A percentile compares a stretch with the other conserved stretches of the same genome.
Conservation (phyloP, 1,140 invertebrate species). For the Akabosia matsudoensis region DNA sequence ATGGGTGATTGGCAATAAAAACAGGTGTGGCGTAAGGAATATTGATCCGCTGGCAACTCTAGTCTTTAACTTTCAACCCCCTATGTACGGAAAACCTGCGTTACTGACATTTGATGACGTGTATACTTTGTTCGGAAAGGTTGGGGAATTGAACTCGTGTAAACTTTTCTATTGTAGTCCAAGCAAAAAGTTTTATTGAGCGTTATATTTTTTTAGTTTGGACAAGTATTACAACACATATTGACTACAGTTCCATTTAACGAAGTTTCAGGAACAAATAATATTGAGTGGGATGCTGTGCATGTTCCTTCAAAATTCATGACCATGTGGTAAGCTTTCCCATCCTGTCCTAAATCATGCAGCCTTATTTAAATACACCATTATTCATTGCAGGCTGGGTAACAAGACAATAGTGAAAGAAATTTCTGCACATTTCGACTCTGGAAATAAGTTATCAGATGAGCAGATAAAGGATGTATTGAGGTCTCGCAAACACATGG, state of each 20-base stretch:
- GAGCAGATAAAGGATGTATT: conserved; percentile 64
- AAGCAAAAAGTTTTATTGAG: background rate
- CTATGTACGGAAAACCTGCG: conserved; percentile 60
- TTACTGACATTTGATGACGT: conserved; percentile 74
- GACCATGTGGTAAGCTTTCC: conserved; percentile 63
- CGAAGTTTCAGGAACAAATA: conserved; percentile 77
- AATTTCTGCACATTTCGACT: conserved; percentile 71
- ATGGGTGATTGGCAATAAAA: conserved; percentile 31
- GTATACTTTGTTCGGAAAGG: conserved; percentile 69
- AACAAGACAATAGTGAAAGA: conserved; percentile 65
- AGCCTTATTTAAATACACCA: no score
- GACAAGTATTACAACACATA: conserved; percentile 75
- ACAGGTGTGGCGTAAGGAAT: conserved; percentile 59
- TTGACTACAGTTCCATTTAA: conserved; percentile 73
- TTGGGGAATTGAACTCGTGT: conserved; percentile 51
- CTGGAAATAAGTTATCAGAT: conserved; percentile 65
- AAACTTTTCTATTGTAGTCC: no score
- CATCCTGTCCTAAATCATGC: background rate
- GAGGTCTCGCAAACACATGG: conserved; percentile 66
- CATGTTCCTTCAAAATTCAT: conserved; percentile 76
- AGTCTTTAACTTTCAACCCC: conserved; percentile 74
- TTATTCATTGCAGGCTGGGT: no score
- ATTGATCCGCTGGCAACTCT: conserved; percentile 71
- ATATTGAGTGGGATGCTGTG: conserved; percentile 87
- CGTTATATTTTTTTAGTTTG: conserved; percentile 61